These are phyloP conservation scores for Aleiodes leptofemur DNA, from an alignment of 2,888 invertebrate genomes.

Conservation along the genomic window DNA sequence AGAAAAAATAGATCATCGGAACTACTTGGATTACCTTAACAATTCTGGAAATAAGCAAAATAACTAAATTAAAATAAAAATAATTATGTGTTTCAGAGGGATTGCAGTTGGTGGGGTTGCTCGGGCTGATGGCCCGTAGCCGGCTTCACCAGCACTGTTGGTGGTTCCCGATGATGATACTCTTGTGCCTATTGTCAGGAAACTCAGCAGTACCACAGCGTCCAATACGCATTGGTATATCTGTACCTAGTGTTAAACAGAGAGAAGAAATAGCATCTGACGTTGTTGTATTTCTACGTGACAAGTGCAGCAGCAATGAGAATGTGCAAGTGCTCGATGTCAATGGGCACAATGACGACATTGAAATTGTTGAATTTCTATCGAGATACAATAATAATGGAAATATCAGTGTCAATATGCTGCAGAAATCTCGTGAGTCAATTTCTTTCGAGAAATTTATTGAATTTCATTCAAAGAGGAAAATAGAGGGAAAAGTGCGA, in stretches of 20 bases:
- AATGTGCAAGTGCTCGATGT: neutral
- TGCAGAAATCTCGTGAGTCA: slow-evolving; percentile 67
- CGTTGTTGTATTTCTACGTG: slow-evolving; percentile 68
- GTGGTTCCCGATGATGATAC: slow-evolving; percentile 67
- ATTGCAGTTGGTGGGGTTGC: slow-evolving; percentile 49
- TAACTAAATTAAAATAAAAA: too few relatives aligned
- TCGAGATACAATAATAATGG: slow-evolving; percentile 61
- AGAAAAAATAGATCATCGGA: too few relatives aligned
- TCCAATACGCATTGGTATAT: slow-evolving; percentile 65
- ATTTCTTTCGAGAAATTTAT: slow-evolving; percentile 23
- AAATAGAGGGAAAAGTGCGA: too few relatives aligned
- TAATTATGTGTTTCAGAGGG: slow-evolving; percentile 11
- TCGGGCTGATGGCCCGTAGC: slow-evolving; percentile 75
- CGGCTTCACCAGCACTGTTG: slow-evolving; percentile 70
- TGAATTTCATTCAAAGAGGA: neutral
- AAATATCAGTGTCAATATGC: slow-evolving; percentile 61
- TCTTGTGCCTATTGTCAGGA: slow-evolving; percentile 52
- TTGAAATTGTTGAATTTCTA: slow-evolving; percentile 67
- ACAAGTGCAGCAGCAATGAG: slow-evolving; percentile 65
- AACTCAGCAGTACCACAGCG: slow-evolving; percentile 72
- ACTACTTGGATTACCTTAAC: too few relatives aligned
- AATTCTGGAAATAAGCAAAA: too few relatives aligned
- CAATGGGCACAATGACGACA: slow-evolving; percentile 24
- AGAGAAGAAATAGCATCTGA: slow-evolving; percentile 57
- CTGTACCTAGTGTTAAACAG: slow-evolving; percentile 53